Evolutionary conservation across 2,888 invertebrate genomes (phyloP), one percentile per base, ranked within the genome.

Genomic region (Auanema sp.): DNA sequence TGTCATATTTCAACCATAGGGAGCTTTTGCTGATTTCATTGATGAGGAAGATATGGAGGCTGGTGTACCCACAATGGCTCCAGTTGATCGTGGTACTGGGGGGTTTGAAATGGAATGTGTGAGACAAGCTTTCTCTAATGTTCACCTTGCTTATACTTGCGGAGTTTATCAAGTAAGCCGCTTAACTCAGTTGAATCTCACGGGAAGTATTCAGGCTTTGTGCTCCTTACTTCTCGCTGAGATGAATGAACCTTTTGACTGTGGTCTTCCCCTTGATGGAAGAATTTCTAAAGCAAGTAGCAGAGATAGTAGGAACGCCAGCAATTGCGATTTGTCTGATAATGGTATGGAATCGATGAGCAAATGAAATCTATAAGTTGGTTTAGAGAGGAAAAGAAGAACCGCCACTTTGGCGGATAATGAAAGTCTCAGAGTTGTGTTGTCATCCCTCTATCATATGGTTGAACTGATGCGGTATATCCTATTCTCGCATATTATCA

Each of bases 171-270:
- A 72, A 64, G 75, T 72, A 47, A n/a, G 50, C 21, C 10, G 47
- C 16, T 21, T 47, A 5, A 47, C 3, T 47, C 47, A 47, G 10
- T 21, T 47, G 47, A 18, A 47, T 47, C 5, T 47, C 21, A 18
- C 10, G 3, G 47, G 3, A 10, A 47, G 6, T 47, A 10, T 72
- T 85, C 87, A 90, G 69, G 90, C 92, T 8, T 92, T 97, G 83
- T 90, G 93, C 53, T 93, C 96, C 85, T 88, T 97, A 67, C 87
- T 98, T 68, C 92, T 93, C 84, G 90, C 95, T 85, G 97, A 98
- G 88, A 92, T 95, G 58, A 94, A 95, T 86, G 91, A 89, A 21
- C 73, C 75, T 10, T 77, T 76, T 51, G 78, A 76, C 50, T 51
- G 61, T 23, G 58, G 60, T 11, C 43, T 52, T 23, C 53, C 56